Evolutionary conservation across 2,888 invertebrate species (phyloP).

Genomic region (Tiphia femorata): DNA sequence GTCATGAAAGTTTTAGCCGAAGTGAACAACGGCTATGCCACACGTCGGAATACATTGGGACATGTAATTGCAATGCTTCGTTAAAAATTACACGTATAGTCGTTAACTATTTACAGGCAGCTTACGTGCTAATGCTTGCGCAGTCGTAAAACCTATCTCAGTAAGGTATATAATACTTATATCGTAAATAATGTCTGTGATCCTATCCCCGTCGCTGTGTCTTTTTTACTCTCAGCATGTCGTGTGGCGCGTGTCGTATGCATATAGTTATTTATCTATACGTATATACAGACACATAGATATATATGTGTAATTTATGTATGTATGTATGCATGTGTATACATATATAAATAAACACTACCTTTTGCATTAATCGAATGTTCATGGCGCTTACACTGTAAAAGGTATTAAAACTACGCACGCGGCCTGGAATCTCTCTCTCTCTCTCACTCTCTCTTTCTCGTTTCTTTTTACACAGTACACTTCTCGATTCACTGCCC

Average conservation of each 20-base stretch:
- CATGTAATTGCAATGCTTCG: constrained; percentile 24
- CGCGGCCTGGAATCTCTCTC: no score
- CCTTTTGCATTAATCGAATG: no score
- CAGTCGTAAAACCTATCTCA: constrained; percentile 35
- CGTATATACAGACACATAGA: background rate
- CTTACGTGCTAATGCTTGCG: constrained; percentile 39
- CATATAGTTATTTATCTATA: background rate
- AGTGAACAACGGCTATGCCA: constrained; percentile 1
- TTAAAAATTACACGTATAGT: constrained; percentile 27
- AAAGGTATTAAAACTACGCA: no score
- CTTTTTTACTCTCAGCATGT: background rate
- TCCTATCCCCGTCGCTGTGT: background rate
- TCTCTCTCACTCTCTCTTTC: no score
- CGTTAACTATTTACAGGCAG: constrained; percentile 39
- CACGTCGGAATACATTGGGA: background rate
- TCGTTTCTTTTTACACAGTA: no score
- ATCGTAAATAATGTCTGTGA: constrained; percentile 21
- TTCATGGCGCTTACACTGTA: no score
- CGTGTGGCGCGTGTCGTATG: background rate
- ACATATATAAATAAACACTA: background rate
- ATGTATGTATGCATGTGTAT: background rate
- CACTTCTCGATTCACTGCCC: no score
- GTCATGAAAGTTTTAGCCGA: no score
- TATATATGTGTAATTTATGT: background rate
- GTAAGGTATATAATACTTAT: constrained; percentile 26